Evolutionary conservation across 1,140 invertebrate species (phyloP), one percentile per base, ranked within the genome.

Genomic region (Hyposmocoma kahamanoa): DNA sequence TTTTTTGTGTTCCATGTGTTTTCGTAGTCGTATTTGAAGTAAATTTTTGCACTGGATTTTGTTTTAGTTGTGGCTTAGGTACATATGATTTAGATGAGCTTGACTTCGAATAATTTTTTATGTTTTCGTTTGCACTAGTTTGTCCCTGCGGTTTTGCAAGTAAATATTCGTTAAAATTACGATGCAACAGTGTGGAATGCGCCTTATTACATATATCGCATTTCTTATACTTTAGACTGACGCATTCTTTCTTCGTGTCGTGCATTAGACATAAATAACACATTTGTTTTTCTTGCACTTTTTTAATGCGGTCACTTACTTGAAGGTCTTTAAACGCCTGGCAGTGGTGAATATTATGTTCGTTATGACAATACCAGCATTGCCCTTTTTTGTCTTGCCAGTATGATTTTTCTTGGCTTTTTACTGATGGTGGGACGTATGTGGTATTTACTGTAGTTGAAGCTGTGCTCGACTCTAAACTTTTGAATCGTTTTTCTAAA

Each of bases 251-350:
- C 9, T 24, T 24, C 19, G 24, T n/a, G n/a, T n/a, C n/a, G n/a
- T n/a, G n/a, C n/a, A n/a, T n/a, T n/a, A 43, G 11, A 22, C 42
- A 43, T 13, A 26, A n/a, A 4, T n/a, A 22, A 15, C 42, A 43
- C 42, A 43, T 26, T 11, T 43, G 22, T 18, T 43, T 28, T 17
- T 43, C 22, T 43, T 43, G 42, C 22, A 43, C 42, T 26, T 43
- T 26, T 43, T 22, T 24, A 20, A 26, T 2, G n/a, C 22, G 3
- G 22, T 43, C 42, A 28, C n/a, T 43, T 22, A 43, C 42, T 20
- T 43, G 22, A 4, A 43, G 15, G 5, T 11, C 22, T 21, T 6
- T 2, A 28, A 43, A 43, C 22, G 18, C 39, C 22, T 42, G 5
- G n/a, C 39, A 42, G 9, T 21, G 21, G 22, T 42, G 21, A 13